Evolutionary conservation across 2,113 vertebrate genomes (phyloP).

Genomic region (Paradoxurus hermaphroditus): DNA sequence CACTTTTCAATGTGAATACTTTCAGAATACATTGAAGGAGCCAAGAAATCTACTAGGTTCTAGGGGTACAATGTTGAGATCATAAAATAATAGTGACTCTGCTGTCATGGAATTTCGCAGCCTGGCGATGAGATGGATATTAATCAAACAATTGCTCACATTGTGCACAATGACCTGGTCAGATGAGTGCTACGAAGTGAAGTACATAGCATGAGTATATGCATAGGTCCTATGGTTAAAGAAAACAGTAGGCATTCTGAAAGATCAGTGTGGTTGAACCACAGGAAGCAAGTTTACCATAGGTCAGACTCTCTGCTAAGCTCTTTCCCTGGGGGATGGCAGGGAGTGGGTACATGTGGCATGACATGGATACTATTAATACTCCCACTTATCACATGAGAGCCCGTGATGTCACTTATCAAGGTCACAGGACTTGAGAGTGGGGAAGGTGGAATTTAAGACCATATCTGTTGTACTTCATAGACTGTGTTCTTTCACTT

Average conservation of each 20-base stretch:
- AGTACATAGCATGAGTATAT: background rate
- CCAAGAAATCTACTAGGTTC: background rate
- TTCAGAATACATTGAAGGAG: background rate
- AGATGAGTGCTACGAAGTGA: background rate
- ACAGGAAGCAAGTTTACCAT: background rate
- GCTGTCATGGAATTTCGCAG: background rate
- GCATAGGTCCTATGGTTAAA: background rate
- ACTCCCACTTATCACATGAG: background rate
- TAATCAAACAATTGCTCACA: background rate
- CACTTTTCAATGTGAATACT: background rate
- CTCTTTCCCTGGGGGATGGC: background rate
- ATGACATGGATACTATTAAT: background rate
- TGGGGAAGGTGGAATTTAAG: background rate
- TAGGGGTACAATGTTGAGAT: background rate
- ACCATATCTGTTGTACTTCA: background rate
- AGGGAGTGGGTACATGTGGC: background rate
- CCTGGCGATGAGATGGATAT: background rate
- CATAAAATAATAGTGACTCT: background rate
- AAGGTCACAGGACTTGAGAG: background rate
- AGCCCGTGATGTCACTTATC: background rate
- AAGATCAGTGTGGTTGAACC: background rate
- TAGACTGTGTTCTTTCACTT: background rate
- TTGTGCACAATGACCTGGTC: background rate
- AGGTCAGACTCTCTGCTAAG: background rate
- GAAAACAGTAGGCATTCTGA: background rate